Evolutionary conservation across 2,888 invertebrate species (phyloP), one percentile per base, ranked within the genome.

Genomic region (Hedya salicella): DNA sequence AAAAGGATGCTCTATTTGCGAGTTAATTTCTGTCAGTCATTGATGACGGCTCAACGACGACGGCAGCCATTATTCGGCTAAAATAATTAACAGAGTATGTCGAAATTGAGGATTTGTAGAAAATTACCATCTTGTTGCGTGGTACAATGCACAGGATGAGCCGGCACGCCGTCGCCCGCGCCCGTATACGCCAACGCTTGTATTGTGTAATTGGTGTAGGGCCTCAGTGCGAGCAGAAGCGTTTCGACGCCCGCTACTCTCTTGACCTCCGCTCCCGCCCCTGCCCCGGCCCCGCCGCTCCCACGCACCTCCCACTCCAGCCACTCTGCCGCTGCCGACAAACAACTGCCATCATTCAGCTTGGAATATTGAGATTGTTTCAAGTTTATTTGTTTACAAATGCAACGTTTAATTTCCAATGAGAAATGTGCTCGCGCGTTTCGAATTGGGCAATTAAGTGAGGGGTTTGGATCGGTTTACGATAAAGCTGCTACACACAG

Each of bases 201-300:
- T 68, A 98, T 93, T 46, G 97, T 97, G 85, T 98, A 98, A 89
- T 98, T 98, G 64, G 97, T 96, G 83, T 95, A 96, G 76, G 97
- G 96, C 78, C 95, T 94, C 70, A 98, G 88, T 3, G 96, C 96
- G 74, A 96, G 96, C 71, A 97, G 89, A 73, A 96, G 95, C 44
- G 96, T 96, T 82, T 97, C 96, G 32, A 95, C 94, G 74, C 95
- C 95, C 52, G 95, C 94, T 44, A 96, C 96, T 61, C 96, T 93
- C 81, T 96, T 96, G 56, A 96, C 95, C 86, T 96, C 96, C 66
- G 95, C 95, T 62, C 94, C 91, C 69, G 80, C 78, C 39, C 80
- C 85, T 50, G 79, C 57, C 64, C 73, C 85, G 62, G 75, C 70
- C 56, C 80, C 82, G 42, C 82, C 82, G 40, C n/a, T n/a, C n/a